Evolutionary conservation across 1,140 invertebrate species (phyloP).

Genomic region (Drosophila insularis): DNA sequence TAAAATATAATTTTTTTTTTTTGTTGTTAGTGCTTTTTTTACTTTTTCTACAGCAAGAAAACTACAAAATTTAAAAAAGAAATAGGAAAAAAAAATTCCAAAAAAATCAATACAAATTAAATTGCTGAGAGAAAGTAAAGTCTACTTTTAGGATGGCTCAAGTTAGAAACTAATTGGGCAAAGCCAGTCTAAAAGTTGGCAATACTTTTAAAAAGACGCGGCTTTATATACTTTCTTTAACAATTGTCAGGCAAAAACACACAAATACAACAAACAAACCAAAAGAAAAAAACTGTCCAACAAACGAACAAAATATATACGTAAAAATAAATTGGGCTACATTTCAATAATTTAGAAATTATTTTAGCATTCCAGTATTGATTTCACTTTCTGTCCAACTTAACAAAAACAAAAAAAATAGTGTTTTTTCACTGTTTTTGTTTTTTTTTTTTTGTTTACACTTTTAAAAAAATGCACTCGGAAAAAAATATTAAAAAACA

Average conservation of each 20-base stretch:
- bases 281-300: constrained; percentile 36
- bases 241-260: constrained; percentile 5
- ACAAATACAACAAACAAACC: constrained; percentile 42
- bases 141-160: neutral
- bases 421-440: neutral
- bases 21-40: constrained; percentile 42
- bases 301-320: neutral
- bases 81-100: neutral
- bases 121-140: neutral
- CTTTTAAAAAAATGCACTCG: constrained; percentile 16
- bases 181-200: constrained; percentile 24
- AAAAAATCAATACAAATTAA: constrained; percentile 1
- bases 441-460: constrained; percentile 19
- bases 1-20: constrained; percentile 5
- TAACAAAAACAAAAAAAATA: constrained; percentile 18
- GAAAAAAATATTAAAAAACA: constrained; percentile 27
- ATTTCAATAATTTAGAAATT: constrained; percentile 12
- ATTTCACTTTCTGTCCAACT: constrained; percentile 2
- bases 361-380: constrained; percentile 12
- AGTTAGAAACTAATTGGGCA: neutral
- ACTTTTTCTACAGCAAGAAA: constrained; percentile 40
- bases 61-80: constrained; percentile 21
- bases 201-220: neutral
- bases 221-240: neutral
- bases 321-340: constrained; percentile 26